phyloP scores from a whole-genome alignment of 2,888 invertebrate genomes.

The Catotricha subobsoleta region DNA sequence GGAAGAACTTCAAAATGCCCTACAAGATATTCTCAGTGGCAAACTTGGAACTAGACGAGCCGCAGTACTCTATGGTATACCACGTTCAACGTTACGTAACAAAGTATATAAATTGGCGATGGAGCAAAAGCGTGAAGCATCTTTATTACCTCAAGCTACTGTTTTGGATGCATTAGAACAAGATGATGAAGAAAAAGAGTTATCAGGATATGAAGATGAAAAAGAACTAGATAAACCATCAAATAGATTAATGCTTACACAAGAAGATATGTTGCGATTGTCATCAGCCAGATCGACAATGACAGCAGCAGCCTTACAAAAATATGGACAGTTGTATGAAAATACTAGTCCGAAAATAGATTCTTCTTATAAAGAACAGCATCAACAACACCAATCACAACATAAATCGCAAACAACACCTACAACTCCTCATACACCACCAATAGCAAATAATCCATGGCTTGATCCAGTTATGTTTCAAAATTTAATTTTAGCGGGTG shows the following conservation, averaged over 20 bases:
- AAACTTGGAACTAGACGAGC: conserved; percentile 84
- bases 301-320: conserved; percentile 16
- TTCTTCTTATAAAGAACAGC: conserved; percentile 11
- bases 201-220: conserved; percentile 18
- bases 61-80: conserved; percentile 90
- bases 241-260: conserved; percentile 35
- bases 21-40: conserved; percentile 83
- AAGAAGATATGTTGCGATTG: conserved; percentile 40
- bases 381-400: conserved; percentile 13
- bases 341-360: conserved; percentile 2
- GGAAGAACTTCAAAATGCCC: conserved; percentile 83
- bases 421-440: conserved; percentile 16
- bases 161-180: conserved; percentile 16
- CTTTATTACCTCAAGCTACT: conserved; percentile 14
- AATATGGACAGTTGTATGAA: conserved; percentile 1
- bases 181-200: conserved; percentile 32
- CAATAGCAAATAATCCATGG: conserved; percentile 15
- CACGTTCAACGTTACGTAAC: conserved; percentile 87
- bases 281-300: conserved; percentile 25
- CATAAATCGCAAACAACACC: conserved; percentile 13
- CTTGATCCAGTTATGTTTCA: conserved; percentile 23
- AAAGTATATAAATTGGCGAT: conserved; percentile 75
- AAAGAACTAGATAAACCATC: conserved; percentile 40
- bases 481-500: conserved; percentile 21
- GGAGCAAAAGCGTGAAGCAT: conserved; percentile 49